These are phyloP conservation scores for Pangasianodon gigas DNA, from an alignment of 2,113 vertebrate species.

Conservation along the genomic window DNA sequence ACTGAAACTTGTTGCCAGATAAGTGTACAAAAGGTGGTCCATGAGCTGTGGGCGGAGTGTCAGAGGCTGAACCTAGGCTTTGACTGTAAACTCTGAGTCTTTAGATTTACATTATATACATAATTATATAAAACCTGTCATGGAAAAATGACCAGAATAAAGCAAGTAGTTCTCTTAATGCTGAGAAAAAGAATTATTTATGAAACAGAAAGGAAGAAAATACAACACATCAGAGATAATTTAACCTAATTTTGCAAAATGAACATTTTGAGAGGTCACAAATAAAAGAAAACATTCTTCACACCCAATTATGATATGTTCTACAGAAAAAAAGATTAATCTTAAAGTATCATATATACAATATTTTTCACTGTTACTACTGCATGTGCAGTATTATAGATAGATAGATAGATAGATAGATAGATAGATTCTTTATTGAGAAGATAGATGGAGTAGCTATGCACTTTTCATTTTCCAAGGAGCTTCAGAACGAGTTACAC, in stretches of 20 bases:
- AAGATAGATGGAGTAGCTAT: not conserved
- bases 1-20: not conserved
- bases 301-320: not conserved
- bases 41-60: not conserved
- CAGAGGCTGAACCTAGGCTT: not conserved
- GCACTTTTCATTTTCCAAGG: slow-evolving; percentile 21
- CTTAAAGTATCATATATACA: not conserved
- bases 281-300: not conserved
- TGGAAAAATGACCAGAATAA: not conserved
- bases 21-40: not conserved
- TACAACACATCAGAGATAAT: not conserved
- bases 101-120: not conserved
- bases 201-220: not conserved
- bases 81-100: not conserved
- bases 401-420: no score
- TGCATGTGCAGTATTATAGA: not conserved
- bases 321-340: not conserved
- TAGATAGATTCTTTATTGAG: no score
- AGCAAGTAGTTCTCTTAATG: not conserved
- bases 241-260: not conserved
- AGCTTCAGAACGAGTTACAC: slow-evolving; percentile 18
- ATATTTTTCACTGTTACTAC: not conserved
- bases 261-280: not conserved
- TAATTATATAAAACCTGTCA: not conserved
- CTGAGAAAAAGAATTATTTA: not conserved